Evolutionary conservation across 2,888 invertebrate genomes (phyloP).

Genomic region (Drepana falcataria): DNA sequence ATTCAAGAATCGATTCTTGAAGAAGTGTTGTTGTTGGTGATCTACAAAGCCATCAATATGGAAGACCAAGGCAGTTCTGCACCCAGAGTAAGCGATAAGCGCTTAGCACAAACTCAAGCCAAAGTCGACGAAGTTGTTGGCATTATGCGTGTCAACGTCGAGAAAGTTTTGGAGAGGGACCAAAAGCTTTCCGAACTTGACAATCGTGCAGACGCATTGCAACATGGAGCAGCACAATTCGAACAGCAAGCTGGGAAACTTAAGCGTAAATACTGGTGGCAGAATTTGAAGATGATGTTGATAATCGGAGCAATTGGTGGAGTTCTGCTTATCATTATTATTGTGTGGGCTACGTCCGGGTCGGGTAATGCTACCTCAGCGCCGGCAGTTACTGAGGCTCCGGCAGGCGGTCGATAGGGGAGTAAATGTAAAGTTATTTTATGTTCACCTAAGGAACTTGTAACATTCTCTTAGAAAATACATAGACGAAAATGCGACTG

Average conservation of each 20-base stretch:
- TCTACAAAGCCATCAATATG: conserved; percentile 39
- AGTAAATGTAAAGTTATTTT: conserved; percentile 7
- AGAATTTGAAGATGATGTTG: conserved; percentile 98
- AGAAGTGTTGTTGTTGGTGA: neutral
- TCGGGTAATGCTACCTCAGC: conserved; percentile 17
- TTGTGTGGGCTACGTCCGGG: conserved; percentile 79
- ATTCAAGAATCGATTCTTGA: neutral
- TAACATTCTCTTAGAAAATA: conserved; percentile 6
- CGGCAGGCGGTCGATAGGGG: conserved; percentile 43
- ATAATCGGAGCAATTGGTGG: conserved; percentile 92
- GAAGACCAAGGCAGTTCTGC: conserved; percentile 74
- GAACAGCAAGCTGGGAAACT: conserved; percentile 98
- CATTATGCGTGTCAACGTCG: conserved; percentile 97
- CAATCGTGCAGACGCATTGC: conserved; percentile 96
- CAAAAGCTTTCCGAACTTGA: conserved; percentile 96
- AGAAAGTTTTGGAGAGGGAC: conserved; percentile 97
- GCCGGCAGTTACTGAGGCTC: conserved; percentile 29
- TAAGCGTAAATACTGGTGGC: conserved; percentile 98
- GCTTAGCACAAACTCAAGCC: conserved; percentile 74
- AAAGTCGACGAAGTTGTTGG: conserved; percentile 86
- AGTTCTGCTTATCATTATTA: conserved; percentile 89
- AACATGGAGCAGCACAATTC: conserved; percentile 96
- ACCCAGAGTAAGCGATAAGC: conserved; percentile 71
- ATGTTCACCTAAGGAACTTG: conserved; percentile 18
- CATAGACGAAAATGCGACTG: conserved; percentile 36